phyloP scores from a whole-genome alignment of 2,113 vertebrate species.

The Zootoca vivipara region DNA sequence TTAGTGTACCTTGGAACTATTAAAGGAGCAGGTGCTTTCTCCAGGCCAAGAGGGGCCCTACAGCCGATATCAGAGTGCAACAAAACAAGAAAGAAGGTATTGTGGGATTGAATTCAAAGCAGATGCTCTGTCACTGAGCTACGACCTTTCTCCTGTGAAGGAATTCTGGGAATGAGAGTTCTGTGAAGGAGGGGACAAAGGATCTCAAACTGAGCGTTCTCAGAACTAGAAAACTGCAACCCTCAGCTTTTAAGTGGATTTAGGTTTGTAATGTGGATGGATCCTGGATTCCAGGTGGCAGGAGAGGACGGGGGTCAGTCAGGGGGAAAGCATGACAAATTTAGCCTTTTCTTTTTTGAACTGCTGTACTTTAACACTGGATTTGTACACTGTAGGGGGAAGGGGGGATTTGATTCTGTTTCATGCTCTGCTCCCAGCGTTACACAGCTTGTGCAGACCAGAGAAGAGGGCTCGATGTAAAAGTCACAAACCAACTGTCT shows the following conservation, averaged over 20 bases:
- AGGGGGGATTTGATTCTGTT: not conserved
- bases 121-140: not conserved
- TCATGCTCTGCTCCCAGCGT: not conserved
- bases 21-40: not conserved
- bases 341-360: no score
- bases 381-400: not conserved
- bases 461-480: not conserved
- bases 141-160: not conserved
- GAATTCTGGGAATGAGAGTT: not conserved
- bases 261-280: not conserved
- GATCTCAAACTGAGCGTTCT: not conserved
- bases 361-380: not conserved
- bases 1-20: not conserved
- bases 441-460: not conserved
- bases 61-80: not conserved
- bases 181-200: not conserved
- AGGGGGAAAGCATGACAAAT: not conserved
- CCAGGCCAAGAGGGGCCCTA: not conserved
- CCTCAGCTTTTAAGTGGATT: not conserved
- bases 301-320: not conserved
- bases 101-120: no score
- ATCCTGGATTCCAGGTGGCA: not conserved
- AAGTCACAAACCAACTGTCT: not conserved
- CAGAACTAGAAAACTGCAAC: not conserved
- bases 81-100: not conserved